Evolutionary conservation across 2,797 vertebrate species (phyloP).

Genomic region (Myotis findleyi): DNA sequence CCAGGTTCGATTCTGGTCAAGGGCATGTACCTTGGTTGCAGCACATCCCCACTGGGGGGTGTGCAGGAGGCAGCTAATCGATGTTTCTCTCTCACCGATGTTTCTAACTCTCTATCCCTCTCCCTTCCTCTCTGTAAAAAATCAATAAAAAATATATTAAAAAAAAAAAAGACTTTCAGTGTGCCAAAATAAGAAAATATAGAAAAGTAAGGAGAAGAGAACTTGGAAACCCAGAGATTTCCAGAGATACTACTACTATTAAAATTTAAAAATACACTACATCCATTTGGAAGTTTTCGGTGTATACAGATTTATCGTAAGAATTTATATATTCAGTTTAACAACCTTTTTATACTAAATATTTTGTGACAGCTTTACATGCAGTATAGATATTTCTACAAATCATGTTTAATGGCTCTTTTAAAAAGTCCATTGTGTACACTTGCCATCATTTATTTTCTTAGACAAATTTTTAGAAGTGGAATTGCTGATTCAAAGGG

Average conservation of each 20-base stretch:
- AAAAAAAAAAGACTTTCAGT: slow-evolving; percentile 73
- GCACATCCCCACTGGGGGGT: too few relatives aligned
- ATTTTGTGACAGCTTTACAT: background rate
- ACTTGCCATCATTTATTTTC: background rate
- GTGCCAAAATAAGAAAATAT: background rate
- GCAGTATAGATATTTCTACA: background rate
- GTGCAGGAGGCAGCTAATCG: too few relatives aligned
- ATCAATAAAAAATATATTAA: too few relatives aligned
- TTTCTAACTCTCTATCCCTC: too few relatives aligned
- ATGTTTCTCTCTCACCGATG: too few relatives aligned
- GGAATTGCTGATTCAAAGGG: background rate
- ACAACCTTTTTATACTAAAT: background rate
- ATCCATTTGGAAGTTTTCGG: background rate
- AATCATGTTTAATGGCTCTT: background rate
- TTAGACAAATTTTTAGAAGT: background rate
- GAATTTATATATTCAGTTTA: background rate
- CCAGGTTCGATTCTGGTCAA: too few relatives aligned
- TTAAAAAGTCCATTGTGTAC: background rate
- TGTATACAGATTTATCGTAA: background rate
- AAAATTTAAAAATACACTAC: background rate
- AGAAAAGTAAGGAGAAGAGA: background rate
- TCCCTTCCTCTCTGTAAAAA: too few relatives aligned
- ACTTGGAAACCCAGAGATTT: background rate
- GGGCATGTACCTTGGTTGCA: too few relatives aligned
- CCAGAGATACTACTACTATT: background rate